A percentile compares a stretch with the other conserved stretches of the same genome.
phyloP scores from a whole-genome alignment of 64 coral and sea anemone genomes.

The Cladopsammia gracilis region DNA sequence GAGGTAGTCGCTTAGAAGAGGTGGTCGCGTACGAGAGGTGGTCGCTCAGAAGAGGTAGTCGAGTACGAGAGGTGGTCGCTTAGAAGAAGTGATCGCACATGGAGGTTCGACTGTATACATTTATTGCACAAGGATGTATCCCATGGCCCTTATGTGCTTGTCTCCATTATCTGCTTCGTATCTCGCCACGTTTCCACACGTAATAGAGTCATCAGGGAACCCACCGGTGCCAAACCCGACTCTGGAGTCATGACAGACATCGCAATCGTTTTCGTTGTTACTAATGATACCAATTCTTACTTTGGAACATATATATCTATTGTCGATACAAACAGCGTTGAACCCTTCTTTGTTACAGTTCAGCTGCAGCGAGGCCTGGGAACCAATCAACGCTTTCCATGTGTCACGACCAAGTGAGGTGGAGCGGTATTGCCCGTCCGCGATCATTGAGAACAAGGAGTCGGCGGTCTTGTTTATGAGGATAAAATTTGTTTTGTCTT shows the following conservation, averaged over 20 bases:
- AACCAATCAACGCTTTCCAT: slow-evolving; percentile 59
- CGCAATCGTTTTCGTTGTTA: slow-evolving; percentile 7
- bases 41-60: too few relatives aligned
- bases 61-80: too few relatives aligned
- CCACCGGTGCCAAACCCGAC: slow-evolving; percentile 18
- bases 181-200: neutral
- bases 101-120: too few relatives aligned
- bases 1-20: too few relatives aligned
- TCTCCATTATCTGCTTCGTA: too few relatives aligned
- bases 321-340: neutral
- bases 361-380: slow-evolving; percentile 5
- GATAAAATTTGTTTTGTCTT: slow-evolving; percentile 5
- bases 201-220: neutral
- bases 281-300: slow-evolving; percentile 31
- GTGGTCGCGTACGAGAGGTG: too few relatives aligned
- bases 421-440: slow-evolving; percentile 20
- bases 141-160: neutral
- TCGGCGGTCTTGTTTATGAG: neutral
- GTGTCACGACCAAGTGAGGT: neutral
- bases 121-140: slow-evolving; percentile 49
- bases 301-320: neutral
- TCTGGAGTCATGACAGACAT: neutral
- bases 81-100: too few relatives aligned
- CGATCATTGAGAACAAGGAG: slow-evolving; percentile 50
- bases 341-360: slow-evolving; percentile 70